Evolutionary conservation across 2,797 vertebrate species (phyloP), one percentile per base, ranked within the genome.

Genomic region (Aotus griseimembra): DNA sequence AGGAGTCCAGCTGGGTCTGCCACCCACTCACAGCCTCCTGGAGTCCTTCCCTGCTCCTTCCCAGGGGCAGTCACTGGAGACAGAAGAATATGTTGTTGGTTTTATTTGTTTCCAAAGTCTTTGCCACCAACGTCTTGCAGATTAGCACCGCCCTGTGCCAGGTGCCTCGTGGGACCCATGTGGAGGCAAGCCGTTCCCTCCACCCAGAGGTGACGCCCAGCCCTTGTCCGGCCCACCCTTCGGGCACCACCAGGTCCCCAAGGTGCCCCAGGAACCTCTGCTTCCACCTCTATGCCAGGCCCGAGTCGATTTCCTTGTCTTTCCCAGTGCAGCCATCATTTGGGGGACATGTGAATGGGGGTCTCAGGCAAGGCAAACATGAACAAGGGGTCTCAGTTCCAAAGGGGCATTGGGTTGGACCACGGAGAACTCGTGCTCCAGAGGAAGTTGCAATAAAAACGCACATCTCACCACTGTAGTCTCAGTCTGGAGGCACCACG

Each of bases 381-480:
- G 15, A 80, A 33, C 0, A 9, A 33, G 76, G 33, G 28, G 6
- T 7, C 81, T 52, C 7, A 1, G 50, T 4, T 10, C 61, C 30
- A 2, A 12, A 64, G 61, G 26, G 4, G 7, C 6, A 7, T 6
- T 10, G 15, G 36, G 28, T 22, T 30, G 77, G 48, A 14, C 15
- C 39, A 1, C 48, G 1, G 61, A n/a, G 41, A 52, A 30, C 77
- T 14, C 9, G 1, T 0, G 11, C 75, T 80, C 44, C 39, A 1
- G 44, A 64, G 24, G 26, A 46, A 80, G 55, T n/a, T 2, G 20
- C 11, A 12, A 12, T 20, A 4, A 22, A 30, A 86, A 19, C 2
- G 0, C 4, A 11, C 6, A 0, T 57, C 58, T 73, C n/a, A 24
- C 64, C 2, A 0, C 9, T 67, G 0, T 0, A 26, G 41, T 28